Evolutionary conservation across 2,888 invertebrate genomes (phyloP).

Genomic region (Lasioglossum morio): DNA sequence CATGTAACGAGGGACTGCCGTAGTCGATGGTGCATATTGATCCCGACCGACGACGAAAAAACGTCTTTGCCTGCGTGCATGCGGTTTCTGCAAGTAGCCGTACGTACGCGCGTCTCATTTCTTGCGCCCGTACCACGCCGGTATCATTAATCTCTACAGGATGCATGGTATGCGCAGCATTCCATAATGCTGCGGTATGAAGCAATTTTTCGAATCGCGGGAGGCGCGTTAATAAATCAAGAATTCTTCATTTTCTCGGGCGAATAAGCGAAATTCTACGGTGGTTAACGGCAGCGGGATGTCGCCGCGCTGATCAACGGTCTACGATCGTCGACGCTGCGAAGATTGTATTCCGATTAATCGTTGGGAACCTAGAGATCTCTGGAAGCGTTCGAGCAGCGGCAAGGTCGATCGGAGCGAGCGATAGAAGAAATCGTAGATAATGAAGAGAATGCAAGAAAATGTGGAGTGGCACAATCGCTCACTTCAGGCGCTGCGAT

Average conservation of each 20-base stretch:
- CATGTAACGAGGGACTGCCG: background rate
- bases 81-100: conserved; percentile 49
- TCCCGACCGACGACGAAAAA: conserved; percentile 17
- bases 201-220: conserved; percentile 8
- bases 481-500: background rate
- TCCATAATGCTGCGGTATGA: conserved; percentile 3
- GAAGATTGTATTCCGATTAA: conserved; percentile 19
- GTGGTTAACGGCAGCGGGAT: background rate
- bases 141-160: conserved; percentile 42
- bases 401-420: conserved; percentile 29
- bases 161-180: conserved; percentile 43
- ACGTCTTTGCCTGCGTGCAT: conserved; percentile 19
- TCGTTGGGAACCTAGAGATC: conserved; percentile 17
- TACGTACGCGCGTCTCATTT: conserved; percentile 31
- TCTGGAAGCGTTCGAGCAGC: conserved; percentile 32
- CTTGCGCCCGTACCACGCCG: conserved; percentile 27
- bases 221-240: conserved; percentile 30
- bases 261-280: conserved; percentile 7
- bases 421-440: conserved; percentile 7
- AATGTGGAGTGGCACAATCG: background rate
- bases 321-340: background rate
- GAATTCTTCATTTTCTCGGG: background rate
- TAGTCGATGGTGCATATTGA: conserved; percentile 18
- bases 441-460: conserved; percentile 13
- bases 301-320: background rate